A percentile compares a stretch with the other conserved stretches of the same genome.
These are phyloP conservation scores for Epicampocera succincta DNA, from an alignment of 2,888 invertebrate species.

Conservation along the genomic window DNA sequence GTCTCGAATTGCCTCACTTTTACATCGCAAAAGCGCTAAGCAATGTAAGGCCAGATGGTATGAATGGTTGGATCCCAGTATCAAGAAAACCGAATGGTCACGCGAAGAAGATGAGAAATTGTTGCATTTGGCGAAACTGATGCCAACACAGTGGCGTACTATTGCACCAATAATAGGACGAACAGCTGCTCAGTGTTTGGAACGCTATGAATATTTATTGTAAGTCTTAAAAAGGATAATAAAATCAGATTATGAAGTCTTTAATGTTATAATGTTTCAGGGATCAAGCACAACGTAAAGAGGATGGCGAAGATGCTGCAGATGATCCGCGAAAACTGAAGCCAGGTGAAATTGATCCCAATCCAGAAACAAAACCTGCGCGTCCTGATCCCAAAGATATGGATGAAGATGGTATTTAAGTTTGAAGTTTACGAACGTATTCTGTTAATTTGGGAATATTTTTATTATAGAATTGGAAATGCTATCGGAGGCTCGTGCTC, in stretches of 20 bases:
- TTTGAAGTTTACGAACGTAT: neutral
- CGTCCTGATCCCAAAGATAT: slow-evolving; percentile 99
- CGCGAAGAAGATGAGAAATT: slow-evolving; percentile 99
- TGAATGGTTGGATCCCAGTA: slow-evolving; percentile 99
- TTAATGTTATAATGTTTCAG: slow-evolving; percentile 76
- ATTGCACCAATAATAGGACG: slow-evolving; percentile 99
- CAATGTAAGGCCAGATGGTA: slow-evolving; percentile 99
- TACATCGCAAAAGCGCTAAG: slow-evolving; percentile 99
- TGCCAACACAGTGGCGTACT: slow-evolving; percentile 99
- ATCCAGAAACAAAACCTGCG: slow-evolving; percentile 99
- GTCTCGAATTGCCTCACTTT: slow-evolving; percentile 98
- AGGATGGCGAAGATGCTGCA: slow-evolving; percentile 94
- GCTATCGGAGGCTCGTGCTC: slow-evolving; percentile 98
- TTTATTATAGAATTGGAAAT: slow-evolving; percentile 93
- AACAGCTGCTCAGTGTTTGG: slow-evolving; percentile 99
- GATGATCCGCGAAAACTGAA: slow-evolving; percentile 98
- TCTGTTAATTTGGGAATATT: neutral
- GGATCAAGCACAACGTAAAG: slow-evolving; percentile 98
- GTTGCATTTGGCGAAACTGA: slow-evolving; percentile 97
- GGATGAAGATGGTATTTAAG: slow-evolving; percentile 96
- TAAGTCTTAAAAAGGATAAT: slow-evolving; percentile 82
- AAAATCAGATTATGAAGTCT: neutral
- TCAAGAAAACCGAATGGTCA: slow-evolving; percentile 99
- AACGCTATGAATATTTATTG: slow-evolving; percentile 97
- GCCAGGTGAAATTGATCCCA: slow-evolving; percentile 99